Evolutionary conservation across 2,797 vertebrate species (phyloP), one percentile per base, ranked within the genome.

Genomic region (Lepus oiostolus): DNA sequence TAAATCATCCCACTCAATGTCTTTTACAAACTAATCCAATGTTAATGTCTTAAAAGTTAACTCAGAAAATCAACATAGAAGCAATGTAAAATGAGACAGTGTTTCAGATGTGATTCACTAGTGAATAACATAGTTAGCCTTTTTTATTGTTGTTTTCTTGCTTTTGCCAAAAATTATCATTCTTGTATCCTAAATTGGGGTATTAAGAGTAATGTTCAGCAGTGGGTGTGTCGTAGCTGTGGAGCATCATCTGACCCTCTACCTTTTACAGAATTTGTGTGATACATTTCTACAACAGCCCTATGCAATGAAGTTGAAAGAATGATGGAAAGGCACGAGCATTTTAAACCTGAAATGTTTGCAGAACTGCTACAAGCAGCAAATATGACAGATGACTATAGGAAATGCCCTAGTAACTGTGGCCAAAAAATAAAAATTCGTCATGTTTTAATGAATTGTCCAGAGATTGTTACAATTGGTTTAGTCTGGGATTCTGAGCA

Each of bases 401-500:
- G 99, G 14, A 99, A 99, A 96, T 99, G 99, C 97, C 99, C 99
- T 74, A 99, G 99, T 97, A 99, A 99, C 96, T 99, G 99, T 98
- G 99, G 99, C 85, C 99, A 99, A 97, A 99, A 98, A 98, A 99
- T 99, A 94, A 99, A 98, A 98, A 99, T 99, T 86, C 99, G 99
- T 32, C 99, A 99, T 32, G 99, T 99, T 96, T 98, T 99, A 81
- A 99, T 99, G 99, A 99, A 99, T 97, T 99, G 99, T 83, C 99
- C 99, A 0, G 99, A 99, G 98, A 99, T 99, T 24, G 99, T 99
- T 19, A 99, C 99, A 32, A 99, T 99, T 0, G 99, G 99, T 80
- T 98, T 99, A 52, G 99, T 99, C 63, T 99, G 99, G 99, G 99
- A 99, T 98, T 99, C 99, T 0, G 99, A 99, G n/a, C 99, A 99